These are phyloP conservation scores for Horisme vitalbata DNA, from an alignment of 2,888 invertebrate genomes.

Conservation along the genomic window DNA sequence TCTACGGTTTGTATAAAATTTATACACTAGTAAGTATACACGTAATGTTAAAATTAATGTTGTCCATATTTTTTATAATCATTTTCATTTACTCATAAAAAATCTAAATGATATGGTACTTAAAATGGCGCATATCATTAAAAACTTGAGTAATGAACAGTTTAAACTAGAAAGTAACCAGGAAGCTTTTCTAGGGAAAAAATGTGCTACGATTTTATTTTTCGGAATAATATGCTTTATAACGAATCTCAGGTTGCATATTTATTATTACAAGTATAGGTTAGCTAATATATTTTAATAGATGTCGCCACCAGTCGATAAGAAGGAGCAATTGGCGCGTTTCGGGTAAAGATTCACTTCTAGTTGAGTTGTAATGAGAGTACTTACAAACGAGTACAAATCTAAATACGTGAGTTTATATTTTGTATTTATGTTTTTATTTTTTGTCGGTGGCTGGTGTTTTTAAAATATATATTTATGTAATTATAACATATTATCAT, in stretches of 20 bases:
- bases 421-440: no score
- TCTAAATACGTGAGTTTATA: no score
- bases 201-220: background rate
- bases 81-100: no score
- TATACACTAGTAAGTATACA: no score
- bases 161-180: constrained; percentile 5
- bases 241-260: constrained; percentile 17
- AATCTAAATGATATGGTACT: background rate
- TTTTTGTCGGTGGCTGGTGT: no score
- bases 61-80: background rate
- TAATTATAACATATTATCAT: no score
- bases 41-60: background rate
- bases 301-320: no score
- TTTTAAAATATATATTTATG: no score
- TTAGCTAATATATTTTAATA: constrained; percentile 13
- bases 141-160: background rate
- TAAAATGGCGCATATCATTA: constrained; percentile 14
- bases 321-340: no score
- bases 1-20: background rate
- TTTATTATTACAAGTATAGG: constrained; percentile 2
- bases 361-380: no score
- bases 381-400: no score
- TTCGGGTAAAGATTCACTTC: no score
- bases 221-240: constrained; percentile 9
- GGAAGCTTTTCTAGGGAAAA: background rate